Percentiles rank a stretch among this genome's conserved stretches.
phyloP scores from a whole-genome alignment of 2,888 invertebrate species.

The Dasypolia templi region DNA sequence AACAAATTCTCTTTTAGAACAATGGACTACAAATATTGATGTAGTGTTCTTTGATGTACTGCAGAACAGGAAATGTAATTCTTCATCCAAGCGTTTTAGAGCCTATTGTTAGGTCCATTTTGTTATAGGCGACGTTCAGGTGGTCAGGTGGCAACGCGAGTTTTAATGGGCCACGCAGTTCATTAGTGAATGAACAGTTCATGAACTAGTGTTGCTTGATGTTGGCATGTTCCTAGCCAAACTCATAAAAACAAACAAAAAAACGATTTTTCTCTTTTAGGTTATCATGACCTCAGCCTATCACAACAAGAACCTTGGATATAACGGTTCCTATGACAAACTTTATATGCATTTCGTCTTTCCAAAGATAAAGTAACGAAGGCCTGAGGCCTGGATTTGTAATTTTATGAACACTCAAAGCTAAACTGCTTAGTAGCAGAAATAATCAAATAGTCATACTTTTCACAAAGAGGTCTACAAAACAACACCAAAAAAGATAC shows the following conservation, averaged over 20 bases:
- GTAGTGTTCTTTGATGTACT: background rate
- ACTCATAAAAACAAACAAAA: too few species aligned
- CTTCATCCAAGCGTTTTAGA: slow-evolving; percentile 29
- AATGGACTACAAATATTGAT: background rate
- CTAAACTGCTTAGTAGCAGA: too few species aligned
- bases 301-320: too few species aligned
- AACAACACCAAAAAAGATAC: background rate
- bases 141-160: background rate
- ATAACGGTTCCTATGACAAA: too few species aligned
- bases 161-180: slow-evolving; percentile 6
- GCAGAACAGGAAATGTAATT: slow-evolving; percentile 24
- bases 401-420: too few species aligned
- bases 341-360: too few species aligned
- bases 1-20: background rate
- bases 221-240: too few species aligned
- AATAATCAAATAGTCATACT: too few species aligned
- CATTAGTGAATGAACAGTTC: slow-evolving; percentile 11
- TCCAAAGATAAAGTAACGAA: too few species aligned
- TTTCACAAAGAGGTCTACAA: background rate
- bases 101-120: slow-evolving; percentile 31
- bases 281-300: too few species aligned
- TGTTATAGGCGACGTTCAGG: background rate
- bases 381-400: too few species aligned
- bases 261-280: too few species aligned
- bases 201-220: background rate